phyloP scores from a whole-genome alignment of 2,113 vertebrate genomes.

The Mirza zaza region DNA sequence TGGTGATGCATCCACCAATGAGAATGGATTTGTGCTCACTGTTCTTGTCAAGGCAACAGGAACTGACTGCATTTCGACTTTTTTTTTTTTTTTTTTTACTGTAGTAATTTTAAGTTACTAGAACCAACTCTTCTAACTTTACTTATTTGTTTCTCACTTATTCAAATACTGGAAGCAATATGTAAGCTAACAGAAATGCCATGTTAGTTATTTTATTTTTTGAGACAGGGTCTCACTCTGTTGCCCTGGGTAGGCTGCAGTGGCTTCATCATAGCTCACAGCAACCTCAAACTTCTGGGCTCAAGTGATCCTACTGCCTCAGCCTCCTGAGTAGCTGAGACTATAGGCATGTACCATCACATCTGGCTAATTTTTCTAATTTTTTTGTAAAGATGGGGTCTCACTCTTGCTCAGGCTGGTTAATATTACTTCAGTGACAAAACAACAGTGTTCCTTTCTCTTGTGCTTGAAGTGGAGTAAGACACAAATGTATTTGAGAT shows the following conservation, averaged over 20 bases:
- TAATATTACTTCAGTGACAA: not conserved
- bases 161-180: not conserved
- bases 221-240: not conserved
- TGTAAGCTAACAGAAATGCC: not conserved
- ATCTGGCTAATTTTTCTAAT: too few relatives aligned
- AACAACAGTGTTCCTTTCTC: not conserved
- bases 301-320: too few relatives aligned
- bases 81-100: not conserved
- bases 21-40: not conserved
- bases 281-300: too few relatives aligned
- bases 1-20: not conserved
- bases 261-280: too few relatives aligned
- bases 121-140: not conserved
- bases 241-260: not conserved
- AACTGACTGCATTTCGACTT: not conserved
- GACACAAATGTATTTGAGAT: not conserved
- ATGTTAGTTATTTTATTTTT: not conserved
- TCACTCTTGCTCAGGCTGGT: too few relatives aligned
- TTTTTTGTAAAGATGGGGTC: too few relatives aligned
- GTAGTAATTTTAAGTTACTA: not conserved
- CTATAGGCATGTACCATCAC: too few relatives aligned
- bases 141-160: not conserved
- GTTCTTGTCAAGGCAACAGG: not conserved
- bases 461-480: not conserved
- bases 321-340: too few relatives aligned